A percentile compares a stretch with the other conserved stretches of the same genome.
Evolutionary conservation across 1,140 invertebrate genomes (phyloP).

Genomic region (Euglossa dilemma): DNA sequence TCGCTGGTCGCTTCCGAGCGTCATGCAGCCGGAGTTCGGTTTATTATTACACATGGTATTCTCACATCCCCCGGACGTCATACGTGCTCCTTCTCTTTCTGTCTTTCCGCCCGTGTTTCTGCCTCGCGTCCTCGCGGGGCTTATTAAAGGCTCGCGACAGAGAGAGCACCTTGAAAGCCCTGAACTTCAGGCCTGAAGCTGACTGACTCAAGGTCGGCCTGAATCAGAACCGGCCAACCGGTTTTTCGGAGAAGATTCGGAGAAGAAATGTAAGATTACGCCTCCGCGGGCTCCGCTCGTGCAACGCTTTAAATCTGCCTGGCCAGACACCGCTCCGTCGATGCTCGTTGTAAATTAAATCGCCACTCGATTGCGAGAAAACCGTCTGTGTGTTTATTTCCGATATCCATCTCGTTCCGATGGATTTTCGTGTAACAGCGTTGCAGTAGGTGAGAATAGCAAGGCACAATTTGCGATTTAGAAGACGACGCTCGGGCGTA

Average conservation of each 20-base stretch:
- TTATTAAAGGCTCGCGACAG: constrained; percentile 58
- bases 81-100: constrained; percentile 13
- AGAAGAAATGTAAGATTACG: constrained; percentile 63
- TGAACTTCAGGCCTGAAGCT: constrained; percentile 64
- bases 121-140: constrained; percentile 37
- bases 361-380: neutral
- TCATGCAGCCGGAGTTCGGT: constrained; percentile 31
- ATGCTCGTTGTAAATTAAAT: constrained; percentile 21
- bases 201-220: constrained; percentile 64
- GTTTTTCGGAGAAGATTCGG: constrained; percentile 65
- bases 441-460: neutral
- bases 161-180: constrained; percentile 59
- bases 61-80: constrained; percentile 12
- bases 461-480: too few species aligned
- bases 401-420: too few species aligned
- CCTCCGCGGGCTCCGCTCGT: constrained; percentile 26
- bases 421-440: neutral
- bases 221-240: constrained; percentile 64
- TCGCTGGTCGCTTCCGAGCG: constrained; percentile 26
- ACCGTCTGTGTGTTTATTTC: neutral
- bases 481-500: too few species aligned
- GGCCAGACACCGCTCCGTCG: neutral
- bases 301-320: constrained; percentile 34
- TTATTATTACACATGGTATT: constrained; percentile 65
- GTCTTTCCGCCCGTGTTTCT: neutral